These are phyloP conservation scores for Decapterus maruadsi DNA, from an alignment of 2,797 vertebrate genomes.

Conservation along the genomic window DNA sequence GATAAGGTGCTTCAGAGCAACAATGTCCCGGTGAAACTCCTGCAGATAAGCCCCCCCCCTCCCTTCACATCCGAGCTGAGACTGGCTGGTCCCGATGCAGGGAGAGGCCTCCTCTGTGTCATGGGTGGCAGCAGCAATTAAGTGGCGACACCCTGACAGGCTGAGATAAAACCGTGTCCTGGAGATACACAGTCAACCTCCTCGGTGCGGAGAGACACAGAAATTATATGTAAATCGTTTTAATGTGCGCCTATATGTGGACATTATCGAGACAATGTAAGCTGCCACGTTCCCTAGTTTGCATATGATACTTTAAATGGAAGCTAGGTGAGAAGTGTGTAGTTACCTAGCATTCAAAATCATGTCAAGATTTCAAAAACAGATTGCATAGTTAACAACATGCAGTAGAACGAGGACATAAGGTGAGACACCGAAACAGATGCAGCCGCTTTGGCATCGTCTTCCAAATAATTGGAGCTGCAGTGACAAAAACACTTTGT, in stretches of 20 bases:
- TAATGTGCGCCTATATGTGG: constrained; percentile 2
- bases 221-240: not conserved
- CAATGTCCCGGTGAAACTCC: constrained; percentile 40
- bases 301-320: constrained; percentile 15
- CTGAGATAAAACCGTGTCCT: constrained; percentile 47
- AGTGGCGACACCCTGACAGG: constrained; percentile 57
- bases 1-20: constrained; percentile 61
- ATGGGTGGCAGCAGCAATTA: constrained; percentile 56
- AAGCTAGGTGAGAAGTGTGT: constrained; percentile 20
- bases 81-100: constrained; percentile 29
- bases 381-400: constrained; percentile 55
- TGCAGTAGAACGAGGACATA: constrained; percentile 64
- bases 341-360: constrained; percentile 35
- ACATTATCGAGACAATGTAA: not conserved
- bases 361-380: constrained; percentile 47
- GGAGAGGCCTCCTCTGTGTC: constrained; percentile 30
- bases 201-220: constrained; percentile 6
- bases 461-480: constrained; percentile 80
- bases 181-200: constrained; percentile 1
- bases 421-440: constrained; percentile 74
- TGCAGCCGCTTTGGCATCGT: constrained; percentile 61
- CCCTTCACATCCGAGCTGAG: constrained; percentile 36
- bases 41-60: constrained; percentile 63
- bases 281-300: constrained; percentile 21
- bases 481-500: constrained; percentile 81